These are phyloP conservation scores for Oscheius sp. DNA, from an alignment of 1,140 invertebrate species.

Conservation along the genomic window DNA sequence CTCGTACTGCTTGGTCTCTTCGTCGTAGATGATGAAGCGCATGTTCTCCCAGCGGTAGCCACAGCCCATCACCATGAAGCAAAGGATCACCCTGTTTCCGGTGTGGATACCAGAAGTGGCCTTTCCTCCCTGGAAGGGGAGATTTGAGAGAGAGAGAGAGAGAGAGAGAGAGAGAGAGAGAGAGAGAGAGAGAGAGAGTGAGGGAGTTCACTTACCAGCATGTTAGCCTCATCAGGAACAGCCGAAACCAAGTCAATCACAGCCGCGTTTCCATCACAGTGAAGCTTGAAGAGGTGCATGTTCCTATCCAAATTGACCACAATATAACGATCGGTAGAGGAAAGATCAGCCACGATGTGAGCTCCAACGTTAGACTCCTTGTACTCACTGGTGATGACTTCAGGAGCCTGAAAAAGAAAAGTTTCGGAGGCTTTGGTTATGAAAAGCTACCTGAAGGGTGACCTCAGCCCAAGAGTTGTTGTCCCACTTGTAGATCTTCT, in stretches of 20 bases:
- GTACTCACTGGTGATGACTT: background rate
- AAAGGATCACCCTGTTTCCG: background rate
- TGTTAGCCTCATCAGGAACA: background rate
- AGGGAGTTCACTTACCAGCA: background rate
- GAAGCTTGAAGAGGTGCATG: background rate
- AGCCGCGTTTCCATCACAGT: background rate
- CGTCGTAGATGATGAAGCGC: background rate
- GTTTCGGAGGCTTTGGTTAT: too few species aligned
- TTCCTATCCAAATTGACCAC: background rate
- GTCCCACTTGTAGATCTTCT: background rate
- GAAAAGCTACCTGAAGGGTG: background rate
- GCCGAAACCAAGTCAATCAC: background rate
- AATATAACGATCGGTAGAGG: background rate
- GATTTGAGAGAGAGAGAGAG: too few species aligned
- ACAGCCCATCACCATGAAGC: background rate
- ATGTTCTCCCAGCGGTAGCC: background rate
- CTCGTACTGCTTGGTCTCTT: background rate
- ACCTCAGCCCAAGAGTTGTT: background rate
- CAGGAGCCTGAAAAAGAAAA: conserved; percentile 1
- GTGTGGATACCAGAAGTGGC: background rate
- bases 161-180: too few species aligned
- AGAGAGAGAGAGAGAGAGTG: too few species aligned
- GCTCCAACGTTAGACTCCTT: background rate
- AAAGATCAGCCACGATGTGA: background rate
- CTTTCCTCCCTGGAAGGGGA: too few species aligned